Evolutionary conservation across 2,797 vertebrate genomes (phyloP).

Genomic region (Todus mexicanus): DNA sequence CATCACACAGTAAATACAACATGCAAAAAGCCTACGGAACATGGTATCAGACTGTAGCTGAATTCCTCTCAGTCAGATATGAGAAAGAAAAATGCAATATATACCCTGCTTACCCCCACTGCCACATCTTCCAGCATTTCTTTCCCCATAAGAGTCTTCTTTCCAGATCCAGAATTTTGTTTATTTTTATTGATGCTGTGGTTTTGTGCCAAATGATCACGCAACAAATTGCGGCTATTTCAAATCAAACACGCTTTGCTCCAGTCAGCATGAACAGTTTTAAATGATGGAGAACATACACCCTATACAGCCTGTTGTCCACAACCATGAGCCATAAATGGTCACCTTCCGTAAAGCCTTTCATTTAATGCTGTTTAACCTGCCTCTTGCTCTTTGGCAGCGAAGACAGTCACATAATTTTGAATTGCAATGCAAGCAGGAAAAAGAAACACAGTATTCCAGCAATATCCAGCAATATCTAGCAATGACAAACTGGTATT

Average conservation of each 20-base stretch:
- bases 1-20: not conserved
- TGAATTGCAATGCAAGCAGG: not conserved
- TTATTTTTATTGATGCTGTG: not conserved
- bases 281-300: not conserved
- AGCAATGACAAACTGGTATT: too few relatives aligned
- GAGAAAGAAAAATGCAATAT: not conserved
- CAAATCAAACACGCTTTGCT: not conserved
- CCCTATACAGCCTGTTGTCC: not conserved
- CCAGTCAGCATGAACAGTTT: not conserved
- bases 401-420: not conserved
- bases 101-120: not conserved
- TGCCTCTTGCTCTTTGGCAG: not conserved
- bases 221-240: not conserved
- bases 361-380: not conserved
- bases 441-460: not conserved
- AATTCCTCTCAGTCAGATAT: not conserved
- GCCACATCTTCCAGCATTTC: not conserved
- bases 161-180: not conserved
- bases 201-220: not conserved
- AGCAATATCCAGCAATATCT: too few relatives aligned
- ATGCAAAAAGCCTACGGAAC: not conserved
- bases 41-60: fast-evolving
- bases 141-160: not conserved
- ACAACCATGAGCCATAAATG: not conserved
- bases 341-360: not conserved